A percentile compares a stretch with the other conserved stretches of the same genome.
Conservation (phyloP, 2,797 vertebrate genomes). For the Antrozous pallidus region DNA sequence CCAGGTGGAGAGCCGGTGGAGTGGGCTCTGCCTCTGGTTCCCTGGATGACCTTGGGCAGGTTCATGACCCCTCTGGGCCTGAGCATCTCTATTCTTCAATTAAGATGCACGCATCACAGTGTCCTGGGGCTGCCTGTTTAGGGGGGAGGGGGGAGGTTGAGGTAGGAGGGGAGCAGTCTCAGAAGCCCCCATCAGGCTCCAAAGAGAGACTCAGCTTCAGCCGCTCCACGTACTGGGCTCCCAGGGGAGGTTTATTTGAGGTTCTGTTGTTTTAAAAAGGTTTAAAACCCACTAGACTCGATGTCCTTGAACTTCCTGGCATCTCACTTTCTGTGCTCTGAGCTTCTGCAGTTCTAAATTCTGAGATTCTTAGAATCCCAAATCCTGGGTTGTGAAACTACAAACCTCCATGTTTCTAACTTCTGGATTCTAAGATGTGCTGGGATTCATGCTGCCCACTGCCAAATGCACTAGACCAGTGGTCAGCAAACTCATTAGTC, state of each 20-base stretch:
- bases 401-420: background rate
- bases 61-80: background rate
- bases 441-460: background rate
- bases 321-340: background rate
- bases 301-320: background rate
- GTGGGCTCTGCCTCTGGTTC: background rate
- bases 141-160: background rate
- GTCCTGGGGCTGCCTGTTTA: background rate
- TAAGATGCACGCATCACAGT: background rate
- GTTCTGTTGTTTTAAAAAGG: conserved; percentile 34
- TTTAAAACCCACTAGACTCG: background rate
- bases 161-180: background rate
- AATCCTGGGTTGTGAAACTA: background rate
- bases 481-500: too few relatives aligned
- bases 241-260: background rate
- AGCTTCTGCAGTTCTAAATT: conserved; percentile 1
- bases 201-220: background rate
- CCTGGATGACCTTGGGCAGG: background rate
- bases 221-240: background rate
- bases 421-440: background rate
- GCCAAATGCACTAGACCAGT: background rate
- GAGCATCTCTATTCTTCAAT: background rate
- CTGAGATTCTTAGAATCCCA: conserved; percentile 6
- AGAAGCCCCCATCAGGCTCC: background rate
- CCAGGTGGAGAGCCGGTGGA: background rate